Evolutionary conservation across 2,888 invertebrate genomes (phyloP).

Genomic region (Campoletis raptor): DNA sequence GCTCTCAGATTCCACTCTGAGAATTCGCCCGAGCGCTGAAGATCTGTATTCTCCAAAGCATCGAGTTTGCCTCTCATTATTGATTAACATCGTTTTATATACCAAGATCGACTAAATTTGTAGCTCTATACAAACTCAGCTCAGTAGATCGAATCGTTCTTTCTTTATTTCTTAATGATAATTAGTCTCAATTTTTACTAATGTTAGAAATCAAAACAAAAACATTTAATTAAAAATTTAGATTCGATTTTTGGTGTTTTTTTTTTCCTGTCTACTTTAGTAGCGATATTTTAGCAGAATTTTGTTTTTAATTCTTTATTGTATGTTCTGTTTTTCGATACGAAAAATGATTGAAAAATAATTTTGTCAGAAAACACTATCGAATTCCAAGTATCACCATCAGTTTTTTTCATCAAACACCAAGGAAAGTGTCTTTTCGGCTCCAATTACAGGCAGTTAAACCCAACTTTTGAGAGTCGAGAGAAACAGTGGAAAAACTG

Average conservation of each 20-base stretch:
- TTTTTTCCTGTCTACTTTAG: background rate
- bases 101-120: conserved; percentile 18
- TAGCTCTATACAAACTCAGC: conserved; percentile 9
- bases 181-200: background rate
- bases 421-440: too few species aligned
- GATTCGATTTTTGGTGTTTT: background rate
- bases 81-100: conserved; percentile 45
- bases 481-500: too few species aligned
- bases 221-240: background rate
- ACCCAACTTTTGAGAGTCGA: too few species aligned
- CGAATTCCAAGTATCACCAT: too few species aligned
- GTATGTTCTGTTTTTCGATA: too few species aligned
- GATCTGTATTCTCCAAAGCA: conserved; percentile 43
- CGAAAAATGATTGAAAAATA: too few species aligned
- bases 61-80: conserved; percentile 54
- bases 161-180: conserved; percentile 12
- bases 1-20: conserved; percentile 60
- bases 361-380: too few species aligned
- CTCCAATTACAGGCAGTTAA: too few species aligned
- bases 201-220: background rate
- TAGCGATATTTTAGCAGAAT: too few species aligned
- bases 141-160: background rate
- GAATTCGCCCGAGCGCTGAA: conserved; percentile 39
- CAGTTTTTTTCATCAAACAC: too few species aligned
- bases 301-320: too few species aligned